Evolutionary conservation across 2,888 invertebrate species (phyloP), one percentile per base, ranked within the genome.

Genomic region (Melanostoma mellinum): DNA sequence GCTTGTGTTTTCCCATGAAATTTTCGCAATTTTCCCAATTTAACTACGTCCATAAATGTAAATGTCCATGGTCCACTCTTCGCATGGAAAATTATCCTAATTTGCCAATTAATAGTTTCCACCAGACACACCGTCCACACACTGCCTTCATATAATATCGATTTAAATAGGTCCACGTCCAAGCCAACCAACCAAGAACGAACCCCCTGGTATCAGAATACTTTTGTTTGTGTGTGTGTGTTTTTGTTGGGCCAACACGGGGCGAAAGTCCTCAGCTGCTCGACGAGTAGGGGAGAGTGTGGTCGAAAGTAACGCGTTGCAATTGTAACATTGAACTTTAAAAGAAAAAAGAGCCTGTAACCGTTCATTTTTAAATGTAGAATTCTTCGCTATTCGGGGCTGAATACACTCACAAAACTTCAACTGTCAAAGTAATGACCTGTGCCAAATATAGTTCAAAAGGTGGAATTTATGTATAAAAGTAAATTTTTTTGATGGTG

Each of bases 61-160:
- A 65, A 69, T 69, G 44, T 48, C 71, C 79, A 69, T 69, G 46
- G 36, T 30, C n/a, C 9, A 6, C 67, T 71, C 40, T 74, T 30
- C 58, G 71, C 74, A 60, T 74, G 79, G 65, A 69, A 84, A 84
- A 84, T 84, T 84, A 84, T 84, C 79, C 84, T 84, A 84, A 84
- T 84, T 84, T 65, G 79, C 71, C 84, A 84, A 84, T 84, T 84
- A 84, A 79, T 84, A 84, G 84, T 79, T 74, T 71, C 60, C 74
- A 68, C 63, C 78, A 77, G 76, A 69, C 52, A 76, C 52, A 48
- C 42, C 38, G 48, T 10, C 4, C 42, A 9, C 1, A 9, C n/a
- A 3, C 6, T 6, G 9, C n/a, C 5, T 33, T 48, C 32, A 6
- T 42, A 48, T 48, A 61, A 60, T 65, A 73, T 77, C 78, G 73